Percentiles rank a stretch among this genome's conserved stretches.
phyloP scores from a whole-genome alignment of 2,888 invertebrate genomes.

The Phrixothrix hirtus region DNA sequence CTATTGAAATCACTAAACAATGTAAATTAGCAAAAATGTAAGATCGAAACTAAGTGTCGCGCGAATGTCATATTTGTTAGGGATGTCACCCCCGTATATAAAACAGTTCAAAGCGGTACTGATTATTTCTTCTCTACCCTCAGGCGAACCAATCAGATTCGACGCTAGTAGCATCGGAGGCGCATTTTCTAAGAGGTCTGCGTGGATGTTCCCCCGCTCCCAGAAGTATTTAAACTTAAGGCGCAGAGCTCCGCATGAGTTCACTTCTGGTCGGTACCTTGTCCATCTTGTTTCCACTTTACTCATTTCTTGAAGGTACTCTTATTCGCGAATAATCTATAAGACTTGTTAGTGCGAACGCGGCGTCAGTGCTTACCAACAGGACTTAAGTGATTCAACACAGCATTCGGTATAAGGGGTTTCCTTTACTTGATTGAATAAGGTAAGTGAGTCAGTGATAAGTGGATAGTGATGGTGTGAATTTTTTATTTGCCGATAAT shows the following conservation, averaged over 20 bases:
- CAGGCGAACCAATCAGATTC: constrained; percentile 50
- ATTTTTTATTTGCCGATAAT: constrained; percentile 1
- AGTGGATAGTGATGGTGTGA: constrained; percentile 15
- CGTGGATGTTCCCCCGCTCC: constrained; percentile 62
- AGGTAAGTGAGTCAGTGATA: constrained; percentile 25
- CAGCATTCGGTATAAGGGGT: too few species aligned
- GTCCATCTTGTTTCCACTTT: constrained; percentile 37
- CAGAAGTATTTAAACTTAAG: constrained; percentile 64
- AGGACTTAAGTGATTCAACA: constrained; percentile 24
- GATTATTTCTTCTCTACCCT: constrained; percentile 54
- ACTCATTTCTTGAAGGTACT: constrained; percentile 29
- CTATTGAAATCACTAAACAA: constrained; percentile 36
- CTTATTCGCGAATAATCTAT: constrained; percentile 27
- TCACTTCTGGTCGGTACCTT: constrained; percentile 60
- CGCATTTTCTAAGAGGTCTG: constrained; percentile 66
- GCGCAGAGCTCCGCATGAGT: constrained; percentile 64
- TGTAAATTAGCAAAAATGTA: not conserved
- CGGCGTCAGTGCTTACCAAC: constrained; percentile 21
- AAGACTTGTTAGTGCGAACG: constrained; percentile 25
- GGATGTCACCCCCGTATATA: constrained; percentile 46
- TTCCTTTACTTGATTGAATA: constrained; percentile 17
- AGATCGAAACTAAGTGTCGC: constrained; percentile 2
- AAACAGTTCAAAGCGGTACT: constrained; percentile 43
- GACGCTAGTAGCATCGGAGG: constrained; percentile 64
- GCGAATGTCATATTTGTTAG: constrained; percentile 35